These are phyloP conservation scores for Drosophila percnosoma DNA, from an alignment of 2,888 invertebrate species.

Conservation along the genomic window DNA sequence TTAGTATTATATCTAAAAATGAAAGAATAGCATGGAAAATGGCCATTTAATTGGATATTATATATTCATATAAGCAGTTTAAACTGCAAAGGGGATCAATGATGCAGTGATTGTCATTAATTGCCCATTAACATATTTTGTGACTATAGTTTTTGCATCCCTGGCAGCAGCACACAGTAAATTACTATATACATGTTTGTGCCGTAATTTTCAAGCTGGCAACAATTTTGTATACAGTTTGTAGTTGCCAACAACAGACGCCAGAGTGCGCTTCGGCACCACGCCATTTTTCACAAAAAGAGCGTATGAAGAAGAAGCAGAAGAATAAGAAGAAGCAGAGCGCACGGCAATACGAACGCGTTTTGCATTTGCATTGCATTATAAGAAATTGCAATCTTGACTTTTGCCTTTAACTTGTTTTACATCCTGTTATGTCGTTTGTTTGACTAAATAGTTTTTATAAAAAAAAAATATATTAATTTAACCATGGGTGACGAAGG, in stretches of 20 bases:
- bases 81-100: neutral
- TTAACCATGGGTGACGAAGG: constrained; percentile 20
- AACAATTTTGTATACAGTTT: constrained; percentile 24
- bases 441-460: neutral
- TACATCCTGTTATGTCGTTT: constrained; percentile 1
- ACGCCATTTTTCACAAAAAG: constrained; percentile 64
- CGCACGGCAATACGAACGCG: constrained; percentile 18
- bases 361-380: constrained; percentile 33
- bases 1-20: neutral
- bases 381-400: constrained; percentile 1
- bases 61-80: neutral
- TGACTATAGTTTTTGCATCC: constrained; percentile 27
- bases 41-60: neutral
- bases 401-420: neutral
- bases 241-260: neutral
- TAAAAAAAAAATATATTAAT: neutral
- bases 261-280: constrained; percentile 49
- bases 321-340: constrained; percentile 26
- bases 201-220: constrained; percentile 55
- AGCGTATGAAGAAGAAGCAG: constrained; percentile 31
- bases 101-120: neutral
- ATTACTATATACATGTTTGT: constrained; percentile 30
- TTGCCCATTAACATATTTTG: neutral
- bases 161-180: constrained; percentile 16
- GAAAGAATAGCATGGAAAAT: neutral